Base-by-base conservation (phyloP, 2,797 vertebrate species). In the Notamacropus eugenii region DNA sequence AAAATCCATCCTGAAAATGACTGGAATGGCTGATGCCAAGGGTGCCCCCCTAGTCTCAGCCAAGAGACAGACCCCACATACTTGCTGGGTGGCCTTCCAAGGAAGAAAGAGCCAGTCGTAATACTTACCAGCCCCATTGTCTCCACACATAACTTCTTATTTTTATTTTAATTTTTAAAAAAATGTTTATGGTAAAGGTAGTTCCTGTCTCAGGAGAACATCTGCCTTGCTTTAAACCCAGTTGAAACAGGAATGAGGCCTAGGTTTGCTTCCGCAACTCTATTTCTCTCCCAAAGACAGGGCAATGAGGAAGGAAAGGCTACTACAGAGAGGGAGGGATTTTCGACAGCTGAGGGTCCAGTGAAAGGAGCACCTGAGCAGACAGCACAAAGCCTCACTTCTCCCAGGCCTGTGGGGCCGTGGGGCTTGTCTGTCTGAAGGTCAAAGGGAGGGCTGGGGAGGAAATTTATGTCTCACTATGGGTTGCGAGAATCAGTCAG, bases 401-500 rank as follows among this genome's bases (percentile, higher is more conserved):
- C 67, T n/a, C 62, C 34, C 59, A 58, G 91, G 96, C 92, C 94
- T 92, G 91, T 95, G 93, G 94, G 96, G 95, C 91, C 93, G n/a
- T 92, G 96, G 74, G 27, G 93, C 96, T 94, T 29, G 34, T 96
- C 95, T 95, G 93, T 97, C 97, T 95, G 95, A 97, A 98, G 98
- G 96, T 96, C 93, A 97, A 98, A 98, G 97, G 98, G 98, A 99
- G 99, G 98, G 98, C 98, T 98, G 98, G 97, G 97, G 97, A 98
- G 99, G 99, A 98, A 99, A 98, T 97, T 98, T 98, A 98, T 97
- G 98, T 91, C 99, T 98, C 98, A 98, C 98, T 98, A 24, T 6
- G 98, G 96, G 96, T 97, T 97, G 62, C 16, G 34, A 98, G 98
- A 99, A 98, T 99, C 98, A 98, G 98, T 99, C 97, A 98, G 97